Base-by-base conservation (phyloP, 2,113 vertebrate genomes). In the Pteronura brasiliensis region DNA sequence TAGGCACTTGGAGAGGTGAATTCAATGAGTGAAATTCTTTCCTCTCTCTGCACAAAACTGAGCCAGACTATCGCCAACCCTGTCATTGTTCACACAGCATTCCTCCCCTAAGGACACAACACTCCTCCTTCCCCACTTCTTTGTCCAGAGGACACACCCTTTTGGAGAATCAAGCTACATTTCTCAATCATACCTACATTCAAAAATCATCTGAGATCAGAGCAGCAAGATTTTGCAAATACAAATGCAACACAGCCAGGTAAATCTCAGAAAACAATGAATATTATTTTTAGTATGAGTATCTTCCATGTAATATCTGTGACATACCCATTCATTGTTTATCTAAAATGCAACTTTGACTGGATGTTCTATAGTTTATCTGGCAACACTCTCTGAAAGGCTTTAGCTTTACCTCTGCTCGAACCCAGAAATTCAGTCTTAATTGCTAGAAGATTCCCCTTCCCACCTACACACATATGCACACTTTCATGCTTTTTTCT, bases 211-310 rank as follows among this genome's bases (percentile, higher is more conserved):
- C 72, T 69, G 47, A 95, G 36, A 61, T 49, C 44, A 87, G n/a
- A n/a, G 21, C 29, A 69, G 31, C 12, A 93, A 44, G n/a, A 92
- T n/a, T 82, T 36, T 67, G 34, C 29, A 69, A 63, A 84, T 80
- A 79, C 81, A 85, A 71, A 61, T 55, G 25, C 21, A 77, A 59
- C 49, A 15, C 3, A 4, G 25, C 31, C 71, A 59, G 49, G 86
- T 59, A 79, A 87, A 65, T 96, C 72, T 79, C 21, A 80, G 29
- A 47, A 92, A 96, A 87, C 20, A 84, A 17, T 6, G 14, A 89
- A 42, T 31, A 42, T 5, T 47, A 9, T 36, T 67, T 92, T 84
- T 67, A 55, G 6, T 61, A 2, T 47, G 15, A 36, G 18, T 57
- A 21, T 59, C 31, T 29, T 34, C 52, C 71, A 13, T 49, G 31